Evolutionary conservation across 2,113 vertebrate genomes (phyloP).

Genomic region (Ophiodon elongatus): DNA sequence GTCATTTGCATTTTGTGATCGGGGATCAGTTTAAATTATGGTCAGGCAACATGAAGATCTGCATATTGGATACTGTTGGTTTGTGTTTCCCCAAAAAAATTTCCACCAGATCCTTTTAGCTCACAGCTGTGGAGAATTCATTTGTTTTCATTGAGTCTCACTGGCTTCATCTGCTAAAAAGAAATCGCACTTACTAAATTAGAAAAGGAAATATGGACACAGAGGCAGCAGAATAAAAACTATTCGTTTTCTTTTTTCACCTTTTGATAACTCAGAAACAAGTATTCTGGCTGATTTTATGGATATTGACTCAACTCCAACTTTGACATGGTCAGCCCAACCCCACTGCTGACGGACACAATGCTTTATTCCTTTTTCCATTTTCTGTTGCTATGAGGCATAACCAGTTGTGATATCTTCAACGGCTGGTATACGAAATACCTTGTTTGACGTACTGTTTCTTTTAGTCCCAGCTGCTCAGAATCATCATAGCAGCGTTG

Average conservation of each 20-base stretch:
- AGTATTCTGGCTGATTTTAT: constrained; percentile 1
- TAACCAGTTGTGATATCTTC: not conserved
- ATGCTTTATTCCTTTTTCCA: not conserved
- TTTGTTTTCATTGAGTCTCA: constrained; percentile 22
- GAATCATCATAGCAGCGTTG: constrained; percentile 12
- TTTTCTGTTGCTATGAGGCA: not conserved
- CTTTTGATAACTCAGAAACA: constrained; percentile 11
- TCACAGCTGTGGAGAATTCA: constrained; percentile 8
- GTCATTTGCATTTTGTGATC: not conserved
- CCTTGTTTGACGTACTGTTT: not conserved
- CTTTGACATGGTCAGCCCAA: not conserved
- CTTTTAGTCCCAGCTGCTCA: constrained; percentile 30
- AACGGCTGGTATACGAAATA: not conserved
- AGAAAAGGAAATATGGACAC: constrained; percentile 12
- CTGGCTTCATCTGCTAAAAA: constrained; percentile 4
- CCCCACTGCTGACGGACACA: not conserved
- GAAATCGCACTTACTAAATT: not conserved
- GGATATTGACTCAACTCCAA: not conserved
- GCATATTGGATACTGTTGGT: not conserved
- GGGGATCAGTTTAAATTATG: not conserved
- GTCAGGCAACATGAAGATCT: constrained; percentile 3
- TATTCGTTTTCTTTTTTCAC: not conserved
- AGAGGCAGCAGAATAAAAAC: constrained; percentile 5
- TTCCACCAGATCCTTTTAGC: constrained; percentile 9
- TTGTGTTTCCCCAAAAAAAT: not conserved